Conservation (phyloP, 1,140 invertebrate genomes). For the Saccostrea echinata region DNA sequence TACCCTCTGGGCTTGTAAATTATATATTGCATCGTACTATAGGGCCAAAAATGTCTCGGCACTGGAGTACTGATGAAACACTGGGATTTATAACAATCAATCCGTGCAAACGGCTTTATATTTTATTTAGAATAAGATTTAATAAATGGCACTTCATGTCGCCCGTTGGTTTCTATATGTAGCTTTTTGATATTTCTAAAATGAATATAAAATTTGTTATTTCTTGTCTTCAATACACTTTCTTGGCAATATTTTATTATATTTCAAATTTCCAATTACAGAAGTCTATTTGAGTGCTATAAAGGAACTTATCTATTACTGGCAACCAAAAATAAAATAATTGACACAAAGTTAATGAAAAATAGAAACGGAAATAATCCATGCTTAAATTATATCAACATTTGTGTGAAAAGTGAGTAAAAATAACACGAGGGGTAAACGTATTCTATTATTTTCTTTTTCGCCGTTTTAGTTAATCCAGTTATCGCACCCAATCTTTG, state of each 20-base stretch:
- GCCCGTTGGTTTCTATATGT: background rate
- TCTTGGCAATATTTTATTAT: background rate
- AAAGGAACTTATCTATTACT: constrained; percentile 13
- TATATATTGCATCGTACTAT: constrained; percentile 20
- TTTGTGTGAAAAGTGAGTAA: background rate
- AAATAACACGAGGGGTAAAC: background rate
- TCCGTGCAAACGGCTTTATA: background rate
- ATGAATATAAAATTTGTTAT: background rate
- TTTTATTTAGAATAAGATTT: background rate
- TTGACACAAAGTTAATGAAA: background rate
- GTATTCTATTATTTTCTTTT: background rate
- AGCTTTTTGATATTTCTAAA: background rate
- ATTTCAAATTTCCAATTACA: background rate
- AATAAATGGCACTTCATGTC: background rate
- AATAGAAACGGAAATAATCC: background rate
- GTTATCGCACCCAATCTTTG: background rate
- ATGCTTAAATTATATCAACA: background rate
- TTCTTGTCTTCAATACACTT: background rate
- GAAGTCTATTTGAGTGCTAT: constrained; percentile 1
- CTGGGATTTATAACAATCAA: background rate
- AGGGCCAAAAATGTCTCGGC: background rate
- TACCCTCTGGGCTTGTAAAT: background rate
- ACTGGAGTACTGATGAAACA: background rate
- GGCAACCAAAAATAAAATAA: background rate
- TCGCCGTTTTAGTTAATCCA: background rate